phyloP scores from a whole-genome alignment of 2,113 vertebrate genomes.

The Suncus etruscus region DNA sequence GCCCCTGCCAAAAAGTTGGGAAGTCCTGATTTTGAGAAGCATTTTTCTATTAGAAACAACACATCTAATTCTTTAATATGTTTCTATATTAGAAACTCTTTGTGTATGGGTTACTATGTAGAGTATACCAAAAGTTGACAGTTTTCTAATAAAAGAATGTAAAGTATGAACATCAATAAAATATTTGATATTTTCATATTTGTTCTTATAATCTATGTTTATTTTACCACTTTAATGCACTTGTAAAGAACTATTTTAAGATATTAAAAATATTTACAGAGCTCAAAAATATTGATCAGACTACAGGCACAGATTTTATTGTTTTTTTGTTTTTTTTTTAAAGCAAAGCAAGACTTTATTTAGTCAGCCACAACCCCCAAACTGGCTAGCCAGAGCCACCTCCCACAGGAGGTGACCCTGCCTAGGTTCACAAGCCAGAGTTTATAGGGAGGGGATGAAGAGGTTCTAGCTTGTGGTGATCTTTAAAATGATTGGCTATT shows the following conservation, averaged over 20 bases:
- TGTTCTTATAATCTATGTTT: conserved; percentile 1
- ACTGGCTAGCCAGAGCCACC: too few relatives aligned
- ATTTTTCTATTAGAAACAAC: not conserved
- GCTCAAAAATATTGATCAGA: too few relatives aligned
- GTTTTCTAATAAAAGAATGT: not conserved
- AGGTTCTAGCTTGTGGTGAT: too few relatives aligned
- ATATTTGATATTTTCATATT: conserved; percentile 7
- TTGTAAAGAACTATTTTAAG: not conserved
- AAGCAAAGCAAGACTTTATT: too few relatives aligned
- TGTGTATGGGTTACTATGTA: not conserved
- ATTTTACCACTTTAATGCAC: not conserved
- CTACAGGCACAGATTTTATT: too few relatives aligned
- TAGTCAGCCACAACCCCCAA: too few relatives aligned
- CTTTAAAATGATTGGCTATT: too few relatives aligned
- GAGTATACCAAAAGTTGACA: not conserved
- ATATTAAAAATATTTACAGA: conserved; percentile 18
- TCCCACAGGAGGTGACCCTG: too few relatives aligned
- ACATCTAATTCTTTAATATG: not conserved
- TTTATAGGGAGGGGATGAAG: too few relatives aligned
- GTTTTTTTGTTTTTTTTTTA: too few relatives aligned
- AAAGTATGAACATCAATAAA: not conserved
- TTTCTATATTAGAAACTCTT: too few relatives aligned
- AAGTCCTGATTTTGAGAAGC: not conserved
- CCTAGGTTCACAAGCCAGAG: too few relatives aligned
- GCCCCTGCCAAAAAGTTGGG: not conserved